Evolutionary conservation across 2,888 invertebrate species (phyloP).

Genomic region (Rhagonycha fulva): DNA sequence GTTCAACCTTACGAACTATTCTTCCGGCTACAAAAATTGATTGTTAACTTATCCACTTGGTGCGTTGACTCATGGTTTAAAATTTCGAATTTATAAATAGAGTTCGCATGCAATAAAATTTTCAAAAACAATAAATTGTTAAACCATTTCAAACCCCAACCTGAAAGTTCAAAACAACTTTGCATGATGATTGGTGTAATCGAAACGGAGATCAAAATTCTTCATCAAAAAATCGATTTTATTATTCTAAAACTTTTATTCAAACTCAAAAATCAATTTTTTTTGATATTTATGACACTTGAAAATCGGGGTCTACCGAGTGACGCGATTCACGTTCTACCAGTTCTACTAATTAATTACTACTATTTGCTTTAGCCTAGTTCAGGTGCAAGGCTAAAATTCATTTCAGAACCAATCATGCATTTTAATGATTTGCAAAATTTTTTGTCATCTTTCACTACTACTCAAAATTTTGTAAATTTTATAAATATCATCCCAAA

Average conservation of each 20-base stretch:
- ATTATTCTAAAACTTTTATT: neutral
- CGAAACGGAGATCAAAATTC: neutral
- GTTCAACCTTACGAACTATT: neutral
- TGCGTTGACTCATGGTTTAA: neutral
- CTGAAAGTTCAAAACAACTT: neutral
- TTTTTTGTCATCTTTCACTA: neutral
- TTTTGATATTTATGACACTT: neutral
- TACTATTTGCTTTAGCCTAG: neutral
- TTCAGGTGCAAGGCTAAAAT: neutral
- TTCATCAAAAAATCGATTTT: neutral
- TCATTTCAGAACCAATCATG: neutral
- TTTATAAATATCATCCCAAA: neutral
- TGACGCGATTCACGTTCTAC: too few species aligned
- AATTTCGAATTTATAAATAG: neutral
- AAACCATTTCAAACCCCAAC: neutral
- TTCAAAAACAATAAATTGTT: neutral
- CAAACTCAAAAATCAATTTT: neutral
- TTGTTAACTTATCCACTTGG: neutral
- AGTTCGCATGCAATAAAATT: neutral
- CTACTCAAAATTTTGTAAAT: too few species aligned
- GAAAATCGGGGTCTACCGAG: too few species aligned
- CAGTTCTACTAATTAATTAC: neutral
- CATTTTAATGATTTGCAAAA: neutral
- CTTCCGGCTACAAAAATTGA: too few species aligned
- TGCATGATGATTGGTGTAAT: neutral